These are phyloP conservation scores for Chrysocyon brachyurus DNA, from an alignment of 2,797 vertebrate species.

Conservation along the genomic window DNA sequence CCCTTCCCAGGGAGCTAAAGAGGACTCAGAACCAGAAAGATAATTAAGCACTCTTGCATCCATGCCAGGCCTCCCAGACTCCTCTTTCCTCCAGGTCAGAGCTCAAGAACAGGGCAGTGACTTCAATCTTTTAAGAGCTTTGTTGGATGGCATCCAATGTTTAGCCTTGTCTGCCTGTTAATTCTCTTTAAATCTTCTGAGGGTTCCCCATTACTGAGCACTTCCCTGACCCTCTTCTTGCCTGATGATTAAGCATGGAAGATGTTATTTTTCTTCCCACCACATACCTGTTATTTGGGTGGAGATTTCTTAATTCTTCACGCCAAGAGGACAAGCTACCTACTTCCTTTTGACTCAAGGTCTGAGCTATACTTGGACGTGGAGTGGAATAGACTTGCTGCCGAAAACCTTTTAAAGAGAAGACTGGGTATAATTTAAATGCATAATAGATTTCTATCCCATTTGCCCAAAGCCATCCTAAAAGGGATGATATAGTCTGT, in stretches of 20 bases:
- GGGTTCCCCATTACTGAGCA: not conserved
- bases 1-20: not conserved
- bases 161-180: slow-evolving; percentile 61
- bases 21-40: slow-evolving; percentile 57
- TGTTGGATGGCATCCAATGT: slow-evolving; percentile 68
- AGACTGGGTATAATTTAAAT: slow-evolving; percentile 48
- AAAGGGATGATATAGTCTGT: slow-evolving; percentile 32
- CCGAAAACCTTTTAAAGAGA: slow-evolving; percentile 52
- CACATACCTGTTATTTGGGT: slow-evolving; percentile 65
- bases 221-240: not conserved
- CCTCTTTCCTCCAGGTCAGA: slow-evolving; percentile 64
- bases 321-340: not conserved
- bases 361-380: slow-evolving; percentile 40
- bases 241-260: slow-evolving; percentile 52
- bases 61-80: slow-evolving; percentile 41
- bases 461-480: slow-evolving; percentile 59
- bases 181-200: slow-evolving; percentile 56
- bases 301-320: slow-evolving; percentile 66
- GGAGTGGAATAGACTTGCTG: not conserved
- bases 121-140: slow-evolving; percentile 79
- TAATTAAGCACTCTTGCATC: slow-evolving; percentile 1
- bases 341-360: slow-evolving; percentile 57
- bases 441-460: slow-evolving; percentile 47
- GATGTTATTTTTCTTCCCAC: not conserved
- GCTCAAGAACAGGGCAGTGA: slow-evolving; percentile 40